These are phyloP conservation scores for Drosophila ezoana DNA, from an alignment of 2,888 invertebrate genomes.

Conservation along the genomic window DNA sequence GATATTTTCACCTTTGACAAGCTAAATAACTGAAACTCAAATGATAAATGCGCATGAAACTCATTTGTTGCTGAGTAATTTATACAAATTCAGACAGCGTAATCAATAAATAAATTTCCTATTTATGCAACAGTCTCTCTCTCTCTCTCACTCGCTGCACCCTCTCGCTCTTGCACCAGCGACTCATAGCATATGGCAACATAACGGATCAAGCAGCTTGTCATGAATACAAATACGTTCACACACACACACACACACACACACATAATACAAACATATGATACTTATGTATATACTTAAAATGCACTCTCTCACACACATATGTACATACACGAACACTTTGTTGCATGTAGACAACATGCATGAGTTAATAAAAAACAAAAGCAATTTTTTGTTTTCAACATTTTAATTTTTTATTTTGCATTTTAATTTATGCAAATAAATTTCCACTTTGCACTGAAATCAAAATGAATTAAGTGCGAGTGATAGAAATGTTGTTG, in stretches of 20 bases:
- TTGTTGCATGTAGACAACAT: constrained; percentile 40
- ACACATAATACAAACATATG: constrained; percentile 1
- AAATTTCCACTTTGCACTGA: constrained; percentile 82
- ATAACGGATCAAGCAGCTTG: constrained; percentile 68
- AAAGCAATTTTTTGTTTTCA: constrained; percentile 14
- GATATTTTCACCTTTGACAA: constrained; percentile 12
- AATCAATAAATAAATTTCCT: constrained; percentile 76
- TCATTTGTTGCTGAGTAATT: constrained; percentile 58
- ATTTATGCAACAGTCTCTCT: constrained; percentile 68
- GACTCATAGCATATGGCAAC: constrained; percentile 44
- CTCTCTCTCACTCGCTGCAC: neutral
- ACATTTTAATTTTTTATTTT: constrained; percentile 31
- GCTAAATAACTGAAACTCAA: neutral
- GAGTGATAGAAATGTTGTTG: constrained; percentile 78
- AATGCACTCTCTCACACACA: constrained; percentile 22
- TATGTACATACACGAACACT: constrained; percentile 8
- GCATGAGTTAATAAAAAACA: constrained; percentile 37
- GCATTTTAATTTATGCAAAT: constrained; percentile 82
- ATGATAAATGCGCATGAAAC: constrained; percentile 27
- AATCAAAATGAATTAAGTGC: constrained; percentile 80
- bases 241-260: constrained; percentile 9
- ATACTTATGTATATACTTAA: constrained; percentile 1
- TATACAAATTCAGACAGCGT: constrained; percentile 64
- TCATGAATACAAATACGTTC: constrained; percentile 67
- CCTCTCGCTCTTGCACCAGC: neutral